These are phyloP conservation scores for Hyperopisus bebe DNA, from an alignment of 2,113 vertebrate species.

Conservation along the genomic window DNA sequence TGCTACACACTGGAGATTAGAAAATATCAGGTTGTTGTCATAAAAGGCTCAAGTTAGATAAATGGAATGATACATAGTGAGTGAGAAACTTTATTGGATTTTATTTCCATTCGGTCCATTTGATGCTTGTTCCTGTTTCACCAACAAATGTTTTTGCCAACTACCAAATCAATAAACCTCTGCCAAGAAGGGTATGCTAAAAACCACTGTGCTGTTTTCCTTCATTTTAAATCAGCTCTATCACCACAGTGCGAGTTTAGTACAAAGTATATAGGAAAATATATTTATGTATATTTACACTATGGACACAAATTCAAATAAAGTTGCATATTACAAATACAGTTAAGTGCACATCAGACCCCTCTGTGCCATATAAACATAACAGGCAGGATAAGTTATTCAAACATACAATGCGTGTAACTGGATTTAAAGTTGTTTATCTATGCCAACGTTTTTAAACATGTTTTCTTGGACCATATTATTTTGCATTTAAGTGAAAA, in stretches of 20 bases:
- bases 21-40: not conserved
- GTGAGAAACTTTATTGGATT: not conserved
- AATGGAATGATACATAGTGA: not conserved
- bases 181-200: not conserved
- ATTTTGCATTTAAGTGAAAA: not conserved
- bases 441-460: not conserved
- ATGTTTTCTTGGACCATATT: not conserved
- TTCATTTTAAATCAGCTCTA: not conserved
- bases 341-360: constrained; percentile 50
- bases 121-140: not conserved
- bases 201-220: not conserved
- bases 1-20: not conserved
- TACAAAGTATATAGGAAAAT: constrained; percentile 42
- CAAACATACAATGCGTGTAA: not conserved
- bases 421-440: not conserved
- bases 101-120: not conserved
- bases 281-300: constrained; percentile 55
- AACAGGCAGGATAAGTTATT: not conserved
- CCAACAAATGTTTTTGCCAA: not conserved
- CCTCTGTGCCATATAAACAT: constrained; percentile 15
- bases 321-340: constrained; percentile 27
- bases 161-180: not conserved
- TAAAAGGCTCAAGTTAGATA: not conserved
- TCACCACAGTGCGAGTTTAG: constrained; percentile 21
- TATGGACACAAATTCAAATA: constrained; percentile 51